Conservation (phyloP, 2,113 vertebrate species). For the Crotalus helleri region DNA sequence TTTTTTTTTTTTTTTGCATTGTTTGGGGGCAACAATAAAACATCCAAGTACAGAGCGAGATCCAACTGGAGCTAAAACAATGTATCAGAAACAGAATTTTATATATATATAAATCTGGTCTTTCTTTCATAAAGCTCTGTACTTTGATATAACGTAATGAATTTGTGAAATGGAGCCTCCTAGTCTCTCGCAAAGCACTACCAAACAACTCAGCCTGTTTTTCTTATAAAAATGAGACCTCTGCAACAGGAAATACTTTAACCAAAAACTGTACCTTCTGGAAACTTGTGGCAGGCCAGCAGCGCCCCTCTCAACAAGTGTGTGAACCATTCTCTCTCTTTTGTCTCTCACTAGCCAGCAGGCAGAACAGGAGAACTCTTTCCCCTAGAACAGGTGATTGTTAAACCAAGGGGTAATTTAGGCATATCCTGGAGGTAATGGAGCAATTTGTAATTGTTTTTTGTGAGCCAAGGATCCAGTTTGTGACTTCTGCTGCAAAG, state of each 20-base stretch:
- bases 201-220: background rate
- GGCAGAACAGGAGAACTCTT: background rate
- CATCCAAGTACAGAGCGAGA: background rate
- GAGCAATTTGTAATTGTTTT: background rate
- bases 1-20: background rate
- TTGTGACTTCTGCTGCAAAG: background rate
- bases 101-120: too few relatives aligned
- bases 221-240: background rate
- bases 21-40: background rate
- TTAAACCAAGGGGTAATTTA: background rate
- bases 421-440: background rate
- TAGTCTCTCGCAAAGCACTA: background rate
- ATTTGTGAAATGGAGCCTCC: background rate
- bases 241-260: background rate
- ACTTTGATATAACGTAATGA: background rate
- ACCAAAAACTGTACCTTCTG: too few relatives aligned
- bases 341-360: background rate
- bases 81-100: background rate
- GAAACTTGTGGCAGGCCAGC: background rate
- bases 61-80: background rate
- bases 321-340: background rate
- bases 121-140: background rate
- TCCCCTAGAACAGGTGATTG: background rate
- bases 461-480: background rate
- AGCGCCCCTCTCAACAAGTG: background rate